Percentiles rank a stretch among this genome's conserved stretches.
These are phyloP conservation scores for Apamea epomidion DNA, from an alignment of 2,888 invertebrate species.

Conservation along the genomic window DNA sequence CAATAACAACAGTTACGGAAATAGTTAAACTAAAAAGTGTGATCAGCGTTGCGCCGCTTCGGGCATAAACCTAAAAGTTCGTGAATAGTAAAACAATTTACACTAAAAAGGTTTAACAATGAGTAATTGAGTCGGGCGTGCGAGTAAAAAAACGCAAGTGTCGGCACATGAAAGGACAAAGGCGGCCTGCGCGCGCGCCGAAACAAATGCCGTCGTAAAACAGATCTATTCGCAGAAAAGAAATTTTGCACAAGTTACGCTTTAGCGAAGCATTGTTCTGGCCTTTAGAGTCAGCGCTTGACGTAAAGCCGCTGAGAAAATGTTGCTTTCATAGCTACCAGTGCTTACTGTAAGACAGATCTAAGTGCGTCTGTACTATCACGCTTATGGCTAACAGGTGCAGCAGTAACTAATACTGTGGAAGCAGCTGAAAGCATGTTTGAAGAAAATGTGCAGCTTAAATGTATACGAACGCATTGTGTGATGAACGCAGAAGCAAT, in stretches of 20 bases:
- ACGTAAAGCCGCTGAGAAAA: slow-evolving; percentile 51
- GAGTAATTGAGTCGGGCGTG: slow-evolving; percentile 68
- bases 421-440: slow-evolving; percentile 1
- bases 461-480: background rate
- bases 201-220: slow-evolving; percentile 84
- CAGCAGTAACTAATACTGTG: slow-evolving; percentile 16
- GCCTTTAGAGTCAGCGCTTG: slow-evolving; percentile 53
- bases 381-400: slow-evolving; percentile 10
- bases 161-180: slow-evolving; percentile 77
- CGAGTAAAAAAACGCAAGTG: slow-evolving; percentile 63
- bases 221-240: slow-evolving; percentile 84
- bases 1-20: slow-evolving; percentile 50
- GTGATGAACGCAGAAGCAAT: background rate
- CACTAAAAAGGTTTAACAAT: slow-evolving; percentile 76
- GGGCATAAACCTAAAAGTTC: slow-evolving; percentile 61
- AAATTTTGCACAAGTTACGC: slow-evolving; percentile 85
- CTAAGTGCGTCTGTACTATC: slow-evolving; percentile 32
- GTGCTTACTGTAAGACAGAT: slow-evolving; percentile 46
- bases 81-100: slow-evolving; percentile 76
- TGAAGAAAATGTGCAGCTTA: background rate
- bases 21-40: slow-evolving; percentile 49
- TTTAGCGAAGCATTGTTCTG: slow-evolving; percentile 63
- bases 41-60: slow-evolving; percentile 43
- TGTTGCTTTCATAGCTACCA: slow-evolving; percentile 60
- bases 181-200: slow-evolving; percentile 70